Conservation (phyloP, 2,888 invertebrate species). For the Drosophila bunnanda region DNA sequence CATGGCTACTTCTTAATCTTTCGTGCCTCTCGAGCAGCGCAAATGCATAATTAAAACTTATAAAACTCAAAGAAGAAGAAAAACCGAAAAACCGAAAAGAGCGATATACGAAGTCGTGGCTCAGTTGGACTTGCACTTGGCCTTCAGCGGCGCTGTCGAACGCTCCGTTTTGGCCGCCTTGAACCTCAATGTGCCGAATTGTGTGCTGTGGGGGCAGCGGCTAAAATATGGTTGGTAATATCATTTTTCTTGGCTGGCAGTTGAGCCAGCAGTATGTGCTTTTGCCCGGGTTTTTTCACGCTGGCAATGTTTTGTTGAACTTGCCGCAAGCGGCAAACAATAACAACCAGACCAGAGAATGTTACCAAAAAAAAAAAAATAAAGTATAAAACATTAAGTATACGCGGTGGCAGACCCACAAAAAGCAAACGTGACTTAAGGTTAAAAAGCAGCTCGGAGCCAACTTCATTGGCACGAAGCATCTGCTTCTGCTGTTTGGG, state of each 20-base stretch:
- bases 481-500: constrained; percentile 37
- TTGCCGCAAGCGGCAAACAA: constrained; percentile 59
- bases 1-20: constrained; percentile 39
- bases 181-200: constrained; percentile 77
- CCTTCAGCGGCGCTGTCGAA: constrained; percentile 55
- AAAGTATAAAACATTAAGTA: constrained; percentile 25
- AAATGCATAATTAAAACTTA: constrained; percentile 48
- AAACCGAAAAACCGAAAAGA: background rate
- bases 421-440: constrained; percentile 75
- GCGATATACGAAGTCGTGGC: constrained; percentile 19
- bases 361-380: constrained; percentile 31
- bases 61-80: constrained; percentile 1
- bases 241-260: constrained; percentile 33
- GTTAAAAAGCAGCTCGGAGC: constrained; percentile 48
- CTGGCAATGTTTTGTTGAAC: constrained; percentile 53
- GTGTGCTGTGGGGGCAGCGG: constrained; percentile 50
- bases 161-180: constrained; percentile 51
- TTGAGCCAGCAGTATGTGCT: constrained; percentile 74
- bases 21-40: constrained; percentile 39
- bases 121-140: constrained; percentile 72
- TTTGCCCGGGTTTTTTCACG: constrained; percentile 50
- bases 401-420: constrained; percentile 69
- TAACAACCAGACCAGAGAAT: constrained; percentile 29
- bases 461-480: constrained; percentile 54
- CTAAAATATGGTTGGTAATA: constrained; percentile 5